Conservation (phyloP, 1,140 invertebrate species). For the Cyclargus thomasi region DNA sequence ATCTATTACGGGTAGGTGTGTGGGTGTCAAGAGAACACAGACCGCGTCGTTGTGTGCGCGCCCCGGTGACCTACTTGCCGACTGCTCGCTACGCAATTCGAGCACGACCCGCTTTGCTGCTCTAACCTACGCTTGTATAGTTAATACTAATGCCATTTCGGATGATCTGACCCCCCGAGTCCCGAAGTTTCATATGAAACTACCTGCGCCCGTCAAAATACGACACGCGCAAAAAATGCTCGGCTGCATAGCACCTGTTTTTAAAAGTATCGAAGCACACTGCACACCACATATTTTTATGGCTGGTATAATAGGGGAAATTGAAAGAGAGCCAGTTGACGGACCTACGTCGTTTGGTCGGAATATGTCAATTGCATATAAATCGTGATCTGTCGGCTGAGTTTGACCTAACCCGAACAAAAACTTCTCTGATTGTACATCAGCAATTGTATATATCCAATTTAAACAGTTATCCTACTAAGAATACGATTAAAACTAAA, state of each 20-base stretch:
- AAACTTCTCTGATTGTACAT: no score
- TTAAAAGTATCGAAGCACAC: no score
- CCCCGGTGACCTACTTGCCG: slow-evolving; percentile 67
- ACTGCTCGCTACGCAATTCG: slow-evolving; percentile 67
- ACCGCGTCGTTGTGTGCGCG: slow-evolving; percentile 41
- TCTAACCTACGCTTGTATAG: slow-evolving; percentile 31
- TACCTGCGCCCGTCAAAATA: not conserved
- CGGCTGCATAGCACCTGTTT: not conserved
- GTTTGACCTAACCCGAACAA: no score
- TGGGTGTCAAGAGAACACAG: slow-evolving; percentile 21
- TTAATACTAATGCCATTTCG: slow-evolving; percentile 15
- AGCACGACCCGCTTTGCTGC: slow-evolving; percentile 58
- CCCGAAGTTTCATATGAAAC: not conserved
- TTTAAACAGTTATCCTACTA: no score
- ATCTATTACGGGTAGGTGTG: slow-evolving; percentile 26
- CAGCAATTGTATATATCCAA: no score
- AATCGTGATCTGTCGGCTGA: no score
- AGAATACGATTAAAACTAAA: no score
- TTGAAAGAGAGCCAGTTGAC: no score
- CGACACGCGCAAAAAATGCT: not conserved
- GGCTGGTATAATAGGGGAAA: no score
- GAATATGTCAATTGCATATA: no score
- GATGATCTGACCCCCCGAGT: not conserved
- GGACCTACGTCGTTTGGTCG: no score
- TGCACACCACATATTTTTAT: no score